These are phyloP conservation scores for Chanos chanos DNA, from an alignment of 2,797 vertebrate species.

Conservation along the genomic window DNA sequence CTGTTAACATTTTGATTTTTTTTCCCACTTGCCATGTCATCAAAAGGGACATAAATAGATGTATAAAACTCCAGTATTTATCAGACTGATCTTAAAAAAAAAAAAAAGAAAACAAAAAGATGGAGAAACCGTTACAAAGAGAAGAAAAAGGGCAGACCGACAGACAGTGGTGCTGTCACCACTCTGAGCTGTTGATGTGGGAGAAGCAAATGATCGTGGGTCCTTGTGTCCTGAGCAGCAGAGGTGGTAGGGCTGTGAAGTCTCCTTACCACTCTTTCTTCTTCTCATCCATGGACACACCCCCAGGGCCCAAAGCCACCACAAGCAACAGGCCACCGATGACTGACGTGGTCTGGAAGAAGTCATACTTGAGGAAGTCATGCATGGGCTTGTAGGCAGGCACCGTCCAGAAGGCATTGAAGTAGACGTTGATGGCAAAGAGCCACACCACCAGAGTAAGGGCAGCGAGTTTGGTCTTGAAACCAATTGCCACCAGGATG, in stretches of 20 bases:
- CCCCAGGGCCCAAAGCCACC: conserved; percentile 93
- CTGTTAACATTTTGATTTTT: conserved; percentile 28
- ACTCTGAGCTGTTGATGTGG: conserved; percentile 33
- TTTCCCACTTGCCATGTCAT: conserved; percentile 9
- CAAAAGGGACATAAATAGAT: conserved; percentile 27
- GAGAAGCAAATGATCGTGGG: conserved; percentile 24
- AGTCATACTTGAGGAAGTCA: conserved; percentile 98
- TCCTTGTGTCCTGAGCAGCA: conserved; percentile 51
- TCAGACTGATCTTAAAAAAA: conserved; percentile 37
- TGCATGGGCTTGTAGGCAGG: conserved; percentile 97
- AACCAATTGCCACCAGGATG: conserved; percentile 92
- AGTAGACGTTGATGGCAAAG: conserved; percentile 92
- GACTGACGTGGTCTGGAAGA: conserved; percentile 99
- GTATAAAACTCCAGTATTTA: conserved; percentile 41
- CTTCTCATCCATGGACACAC: conserved; percentile 98
- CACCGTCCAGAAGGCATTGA: conserved; percentile 97
- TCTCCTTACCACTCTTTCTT: conserved; percentile 89
- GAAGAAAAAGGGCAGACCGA: not conserved
- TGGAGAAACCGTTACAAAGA: conserved; percentile 27
- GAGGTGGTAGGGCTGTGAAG: not conserved
- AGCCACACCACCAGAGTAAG: conserved; percentile 95
- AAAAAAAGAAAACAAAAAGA: conserved; percentile 39
- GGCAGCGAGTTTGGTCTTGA: conserved; percentile 96
- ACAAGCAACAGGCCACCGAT: conserved; percentile 93
- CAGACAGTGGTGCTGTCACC: conserved; percentile 3